Conservation (phyloP, 2,113 vertebrate species). For the Esox niger region DNA sequence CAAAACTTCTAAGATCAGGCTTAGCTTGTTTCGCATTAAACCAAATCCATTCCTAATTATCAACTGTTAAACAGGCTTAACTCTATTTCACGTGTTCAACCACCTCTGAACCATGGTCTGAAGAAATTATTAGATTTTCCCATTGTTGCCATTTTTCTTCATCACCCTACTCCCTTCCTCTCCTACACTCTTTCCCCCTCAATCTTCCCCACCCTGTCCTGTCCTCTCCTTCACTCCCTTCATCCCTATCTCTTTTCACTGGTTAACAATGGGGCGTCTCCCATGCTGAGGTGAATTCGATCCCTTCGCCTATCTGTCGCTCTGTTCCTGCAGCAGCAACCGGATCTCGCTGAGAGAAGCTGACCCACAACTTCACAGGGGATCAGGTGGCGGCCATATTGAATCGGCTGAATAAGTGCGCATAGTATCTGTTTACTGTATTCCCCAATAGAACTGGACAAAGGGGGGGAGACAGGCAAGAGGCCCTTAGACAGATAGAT, state of each 20-base stretch:
- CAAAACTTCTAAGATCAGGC: too few relatives aligned
- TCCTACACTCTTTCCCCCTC: slow-evolving; percentile 1
- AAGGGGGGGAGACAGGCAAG: slow-evolving; percentile 42
- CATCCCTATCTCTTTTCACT: not conserved
- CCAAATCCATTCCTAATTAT: too few relatives aligned
- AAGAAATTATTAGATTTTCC: not conserved
- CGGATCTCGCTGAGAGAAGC: slow-evolving; percentile 59
- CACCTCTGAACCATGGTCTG: not conserved
- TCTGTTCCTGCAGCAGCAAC: slow-evolving; percentile 29
- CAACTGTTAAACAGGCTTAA: too few relatives aligned
- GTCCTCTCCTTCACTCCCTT: not conserved
- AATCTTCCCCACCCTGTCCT: not conserved
- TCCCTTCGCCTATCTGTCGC: not conserved
- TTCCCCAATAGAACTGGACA: slow-evolving; percentile 40
- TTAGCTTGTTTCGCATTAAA: too few relatives aligned
- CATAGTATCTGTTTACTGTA: slow-evolving; percentile 48
- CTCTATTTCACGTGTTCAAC: too few relatives aligned
- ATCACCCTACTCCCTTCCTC: not conserved
- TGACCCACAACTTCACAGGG: slow-evolving; percentile 57
- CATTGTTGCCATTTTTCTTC: not conserved
- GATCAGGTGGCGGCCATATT: slow-evolving; percentile 53
- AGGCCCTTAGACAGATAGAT: slow-evolving; percentile 36
- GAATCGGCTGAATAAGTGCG: slow-evolving; percentile 45
- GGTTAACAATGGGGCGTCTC: slow-evolving; percentile 15
- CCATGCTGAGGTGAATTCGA: slow-evolving; percentile 9